Percentiles rank a stretch among this genome's conserved stretches.
These are phyloP conservation scores for Orcinus orca DNA, from an alignment of 2,113 vertebrate genomes.

Conservation along the genomic window DNA sequence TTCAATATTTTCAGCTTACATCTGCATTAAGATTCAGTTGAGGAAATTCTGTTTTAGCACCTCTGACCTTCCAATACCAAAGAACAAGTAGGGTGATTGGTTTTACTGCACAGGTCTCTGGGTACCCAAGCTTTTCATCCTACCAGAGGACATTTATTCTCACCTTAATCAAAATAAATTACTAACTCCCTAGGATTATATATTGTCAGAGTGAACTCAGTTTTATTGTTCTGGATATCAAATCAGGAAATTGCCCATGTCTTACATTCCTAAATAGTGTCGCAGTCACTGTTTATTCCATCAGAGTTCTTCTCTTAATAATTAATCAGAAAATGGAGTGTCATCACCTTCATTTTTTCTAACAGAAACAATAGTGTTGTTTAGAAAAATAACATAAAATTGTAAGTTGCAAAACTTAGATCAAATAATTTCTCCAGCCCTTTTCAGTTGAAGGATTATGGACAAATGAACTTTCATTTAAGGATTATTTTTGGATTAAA, in stretches of 20 bases:
- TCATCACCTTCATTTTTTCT: background rate
- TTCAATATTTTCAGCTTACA: background rate
- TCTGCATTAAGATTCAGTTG: background rate
- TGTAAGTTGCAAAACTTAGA: background rate
- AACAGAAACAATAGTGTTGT: background rate
- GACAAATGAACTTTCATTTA: background rate
- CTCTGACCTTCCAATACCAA: background rate
- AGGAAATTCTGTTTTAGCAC: background rate
- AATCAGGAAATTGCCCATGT: background rate
- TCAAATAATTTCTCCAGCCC: background rate
- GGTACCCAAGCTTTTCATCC: background rate
- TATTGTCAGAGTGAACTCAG: background rate
- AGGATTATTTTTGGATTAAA: background rate
- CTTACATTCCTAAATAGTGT: background rate
- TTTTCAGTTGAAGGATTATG: background rate
- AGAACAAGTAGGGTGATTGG: background rate
- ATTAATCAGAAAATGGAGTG: background rate
- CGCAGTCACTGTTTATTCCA: background rate
- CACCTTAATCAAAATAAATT: background rate
- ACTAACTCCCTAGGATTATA: background rate
- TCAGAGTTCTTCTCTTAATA: background rate
- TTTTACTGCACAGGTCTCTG: background rate
- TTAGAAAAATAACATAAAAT: conserved; percentile 11
- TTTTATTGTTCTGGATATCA: background rate
- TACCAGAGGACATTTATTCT: background rate